phyloP scores from a whole-genome alignment of 2,797 vertebrate species.

The Alca torda region DNA sequence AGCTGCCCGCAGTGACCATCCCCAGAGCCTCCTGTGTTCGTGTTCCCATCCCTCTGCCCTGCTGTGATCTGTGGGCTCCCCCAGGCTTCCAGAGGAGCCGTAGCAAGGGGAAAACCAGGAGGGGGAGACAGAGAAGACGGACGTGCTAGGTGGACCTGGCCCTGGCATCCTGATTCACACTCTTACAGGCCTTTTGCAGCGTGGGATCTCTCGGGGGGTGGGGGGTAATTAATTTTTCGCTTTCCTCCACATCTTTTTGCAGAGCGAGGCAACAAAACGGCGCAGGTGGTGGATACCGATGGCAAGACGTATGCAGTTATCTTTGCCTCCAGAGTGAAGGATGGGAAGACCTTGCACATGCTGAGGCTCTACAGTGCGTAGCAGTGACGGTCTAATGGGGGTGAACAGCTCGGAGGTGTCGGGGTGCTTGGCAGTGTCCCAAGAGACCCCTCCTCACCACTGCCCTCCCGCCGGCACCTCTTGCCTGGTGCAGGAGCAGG shows the following conservation, averaged over 20 bases:
- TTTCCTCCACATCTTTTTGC: neutral
- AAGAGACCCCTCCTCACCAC: neutral
- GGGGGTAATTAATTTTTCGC: neutral
- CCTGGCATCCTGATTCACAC: neutral
- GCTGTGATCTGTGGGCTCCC: neutral
- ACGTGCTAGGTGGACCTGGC: neutral
- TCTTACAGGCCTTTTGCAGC: neutral
- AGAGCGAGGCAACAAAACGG: neutral
- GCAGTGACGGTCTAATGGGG: rapidly evolving
- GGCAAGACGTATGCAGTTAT: neutral
- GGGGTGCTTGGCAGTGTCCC: neutral
- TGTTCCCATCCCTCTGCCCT: neutral
- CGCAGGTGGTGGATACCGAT: neutral
- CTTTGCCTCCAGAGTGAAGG: neutral
- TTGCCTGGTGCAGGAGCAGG: rapidly evolving
- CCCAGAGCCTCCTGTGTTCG: neutral
- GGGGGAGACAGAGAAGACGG: neutral
- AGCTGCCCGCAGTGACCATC: neutral
- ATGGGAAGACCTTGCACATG: neutral
- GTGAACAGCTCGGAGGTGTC: neutral
- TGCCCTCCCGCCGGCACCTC: neutral
- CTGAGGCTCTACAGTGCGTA: conserved; percentile 60
- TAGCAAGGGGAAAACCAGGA: neutral
- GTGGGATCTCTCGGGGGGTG: neutral
- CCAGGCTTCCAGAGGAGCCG: neutral